Evolutionary conservation across 2,797 vertebrate species (phyloP), one percentile per base, ranked within the genome.

Genomic region (Sylvia borin): DNA sequence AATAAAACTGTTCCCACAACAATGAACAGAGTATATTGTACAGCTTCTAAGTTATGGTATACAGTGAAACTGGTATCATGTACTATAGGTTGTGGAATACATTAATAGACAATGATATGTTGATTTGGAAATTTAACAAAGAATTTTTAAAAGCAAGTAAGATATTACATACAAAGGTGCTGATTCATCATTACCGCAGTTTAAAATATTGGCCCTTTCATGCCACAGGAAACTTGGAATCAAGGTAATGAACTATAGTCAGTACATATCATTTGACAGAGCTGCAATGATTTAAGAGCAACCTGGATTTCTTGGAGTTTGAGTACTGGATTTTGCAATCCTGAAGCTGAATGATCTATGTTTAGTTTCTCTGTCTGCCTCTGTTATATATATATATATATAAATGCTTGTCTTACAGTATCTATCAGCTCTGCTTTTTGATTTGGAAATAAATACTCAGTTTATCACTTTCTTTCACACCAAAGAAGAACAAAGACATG

Each of bases 1-100:
- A 94, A 92, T 74, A 65, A 96, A 95, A 76, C 61, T 73, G 71
- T 64, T 55, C 68, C 57, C 72, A 92, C 74, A 82, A 84, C 85
- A 92, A 70, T 81, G 43, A 95, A 91, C 36, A 72, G 57, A 81
- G 27, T 62, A 72, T 71, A 82, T 18, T 47, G 58, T 90, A 96
- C 70, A 96, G 92, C 45, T 82, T 93, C 5, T 68, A 88, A 92
- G 9, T 83, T 79, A 92, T 31, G 71, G 64, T 48, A 74, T 38
- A 95, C 71, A 90, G 48, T 60, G 85, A 88, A 93, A 91, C 17
- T 13, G 38, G 1, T 40, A 66, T 48, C 80, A 94, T 57, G 90
- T 67, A 65, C 66, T 67, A 82, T 26, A 82, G 47, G 34, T 54
- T 70, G 90, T 66, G 82, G 70, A 62, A 57, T 60, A 91, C 66